Evolutionary conservation across 1,140 invertebrate genomes (phyloP).

Genomic region (Anastrepha ludens): DNA sequence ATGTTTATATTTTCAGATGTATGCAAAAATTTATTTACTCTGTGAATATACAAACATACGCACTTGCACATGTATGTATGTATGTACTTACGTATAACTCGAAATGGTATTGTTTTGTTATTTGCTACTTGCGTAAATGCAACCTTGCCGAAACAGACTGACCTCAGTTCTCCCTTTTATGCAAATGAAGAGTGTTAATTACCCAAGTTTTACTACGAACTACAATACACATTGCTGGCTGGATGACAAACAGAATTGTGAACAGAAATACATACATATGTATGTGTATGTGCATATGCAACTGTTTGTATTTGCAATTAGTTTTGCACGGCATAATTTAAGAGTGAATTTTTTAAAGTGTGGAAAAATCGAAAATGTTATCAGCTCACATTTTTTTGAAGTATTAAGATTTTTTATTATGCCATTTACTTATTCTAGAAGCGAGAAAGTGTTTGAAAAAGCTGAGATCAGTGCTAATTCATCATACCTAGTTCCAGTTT

Average conservation of each 20-base stretch:
- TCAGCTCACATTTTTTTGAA: too few relatives aligned
- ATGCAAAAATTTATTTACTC: constrained; percentile 4
- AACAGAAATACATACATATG: not conserved
- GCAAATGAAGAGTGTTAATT: constrained; percentile 38
- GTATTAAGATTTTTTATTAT: too few relatives aligned
- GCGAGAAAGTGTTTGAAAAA: too few relatives aligned
- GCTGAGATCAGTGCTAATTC: too few relatives aligned
- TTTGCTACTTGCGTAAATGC: not conserved
- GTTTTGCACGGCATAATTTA: too few relatives aligned
- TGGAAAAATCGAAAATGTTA: too few relatives aligned
- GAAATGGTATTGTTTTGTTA: not conserved
- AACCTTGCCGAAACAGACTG: constrained; percentile 27
- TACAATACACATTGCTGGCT: not conserved
- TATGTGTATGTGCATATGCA: not conserved
- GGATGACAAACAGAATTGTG: not conserved
- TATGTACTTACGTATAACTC: not conserved
- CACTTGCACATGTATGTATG: not conserved
- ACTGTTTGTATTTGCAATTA: not conserved
- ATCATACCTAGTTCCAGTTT: too few relatives aligned
- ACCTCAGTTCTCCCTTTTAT: constrained; percentile 46
- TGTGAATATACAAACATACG: not conserved
- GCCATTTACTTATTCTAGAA: too few relatives aligned
- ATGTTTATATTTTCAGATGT: constrained; percentile 41
- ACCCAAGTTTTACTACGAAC: not conserved
- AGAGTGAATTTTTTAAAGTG: too few relatives aligned